Evolutionary conservation across 37 sponge, comb jelly and placozoan genomes (phyloP).

Genomic region (Mnemiopsis leidyi): DNA sequence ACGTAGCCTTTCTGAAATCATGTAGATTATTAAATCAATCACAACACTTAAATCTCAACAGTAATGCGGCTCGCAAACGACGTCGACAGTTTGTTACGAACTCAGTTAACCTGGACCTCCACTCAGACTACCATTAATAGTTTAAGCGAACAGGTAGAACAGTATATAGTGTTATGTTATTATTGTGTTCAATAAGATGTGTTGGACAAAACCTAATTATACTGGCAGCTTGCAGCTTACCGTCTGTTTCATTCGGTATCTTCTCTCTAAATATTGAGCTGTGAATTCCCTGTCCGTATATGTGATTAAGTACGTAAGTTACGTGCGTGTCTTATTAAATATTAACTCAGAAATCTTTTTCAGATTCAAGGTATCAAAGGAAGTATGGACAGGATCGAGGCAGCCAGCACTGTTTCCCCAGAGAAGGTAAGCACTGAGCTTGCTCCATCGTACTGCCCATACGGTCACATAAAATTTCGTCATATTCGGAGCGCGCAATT

Average conservation of each 20-base stretch:
- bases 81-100: slow-evolving; percentile 34
- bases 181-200: too few relatives aligned
- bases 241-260: background rate
- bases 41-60: background rate
- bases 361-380: background rate
- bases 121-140: slow-evolving; percentile 57
- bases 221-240: background rate
- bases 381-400: background rate
- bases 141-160: background rate
- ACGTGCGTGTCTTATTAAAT: too few relatives aligned
- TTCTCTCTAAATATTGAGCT: background rate
- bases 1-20: background rate
- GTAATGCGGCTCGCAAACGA: slow-evolving; percentile 54
- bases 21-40: background rate
- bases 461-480: background rate
- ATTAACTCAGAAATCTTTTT: too few relatives aligned
- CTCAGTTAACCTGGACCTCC: slow-evolving; percentile 46
- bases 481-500: too few relatives aligned
- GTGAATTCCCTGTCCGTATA: background rate
- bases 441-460: background rate
- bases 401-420: background rate
- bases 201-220: too few relatives aligned
- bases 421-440: background rate
- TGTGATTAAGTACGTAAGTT: too few relatives aligned
- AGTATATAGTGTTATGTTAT: background rate